Evolutionary conservation across 1,140 invertebrate genomes (phyloP).

Genomic region (Bombus picipes): DNA sequence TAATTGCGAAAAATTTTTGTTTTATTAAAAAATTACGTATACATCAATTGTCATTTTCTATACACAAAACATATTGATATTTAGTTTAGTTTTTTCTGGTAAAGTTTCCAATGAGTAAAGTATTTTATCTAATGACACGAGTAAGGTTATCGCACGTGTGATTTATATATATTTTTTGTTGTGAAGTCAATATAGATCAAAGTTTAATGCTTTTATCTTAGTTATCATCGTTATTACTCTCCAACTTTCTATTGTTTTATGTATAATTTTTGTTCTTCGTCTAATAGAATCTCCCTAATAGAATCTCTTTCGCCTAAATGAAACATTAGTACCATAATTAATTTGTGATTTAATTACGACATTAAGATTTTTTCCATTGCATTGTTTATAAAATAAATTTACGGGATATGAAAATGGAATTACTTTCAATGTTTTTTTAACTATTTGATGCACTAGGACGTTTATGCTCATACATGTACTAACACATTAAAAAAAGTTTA

Average conservation of each 20-base stretch:
- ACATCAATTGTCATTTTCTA: too few species aligned
- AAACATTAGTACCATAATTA: background rate
- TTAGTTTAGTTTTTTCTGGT: background rate
- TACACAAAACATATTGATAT: background rate
- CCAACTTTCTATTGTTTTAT: background rate
- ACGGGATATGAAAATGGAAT: background rate
- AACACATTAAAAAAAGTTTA: conserved; percentile 6
- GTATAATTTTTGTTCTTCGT: background rate
- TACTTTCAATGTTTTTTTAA: background rate
- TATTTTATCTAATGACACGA: background rate
- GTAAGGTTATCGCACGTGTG: background rate
- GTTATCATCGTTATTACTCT: background rate
- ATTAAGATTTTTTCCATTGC: background rate
- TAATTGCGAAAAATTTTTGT: background rate
- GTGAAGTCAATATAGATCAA: background rate
- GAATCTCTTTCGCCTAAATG: background rate
- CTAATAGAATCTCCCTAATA: background rate
- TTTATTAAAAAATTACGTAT: background rate
- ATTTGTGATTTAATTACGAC: background rate
- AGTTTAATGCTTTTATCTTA: background rate
- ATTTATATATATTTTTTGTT: background rate
- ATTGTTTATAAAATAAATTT: background rate
- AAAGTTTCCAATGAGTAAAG: background rate
- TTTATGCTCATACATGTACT: background rate
- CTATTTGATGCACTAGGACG: background rate